Evolutionary conservation across 2,113 vertebrate species (phyloP), one percentile per base, ranked within the genome.

Genomic region (Oryzias celebensis): DNA sequence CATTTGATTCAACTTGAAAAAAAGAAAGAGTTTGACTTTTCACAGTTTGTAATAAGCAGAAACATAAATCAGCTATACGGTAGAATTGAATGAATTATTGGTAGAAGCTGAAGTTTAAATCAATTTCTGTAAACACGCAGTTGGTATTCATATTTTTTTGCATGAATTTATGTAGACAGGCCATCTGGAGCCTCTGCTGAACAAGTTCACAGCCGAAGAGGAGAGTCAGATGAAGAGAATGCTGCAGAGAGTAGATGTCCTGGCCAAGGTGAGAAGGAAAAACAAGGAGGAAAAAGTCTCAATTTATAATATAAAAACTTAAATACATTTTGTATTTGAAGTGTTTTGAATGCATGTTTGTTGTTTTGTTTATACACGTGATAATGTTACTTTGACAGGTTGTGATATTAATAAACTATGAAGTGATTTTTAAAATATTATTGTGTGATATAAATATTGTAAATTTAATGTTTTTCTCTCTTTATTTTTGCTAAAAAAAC

Each of bases 171-270:
- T 61, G 22, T 80, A 99, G 97, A 95, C 92, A 0, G 93, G 96
- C 12, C 92, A 94, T 64, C 89, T 96, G 54, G 96, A 98, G 67
- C 94, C 95, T 13, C 84, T 98, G 68, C 67, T 97, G 55, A 93
- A 81, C 0, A 82, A 1, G 62, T 98, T 98, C 71, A 93, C 93
- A 0, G 77, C 93, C 48, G 94, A 97, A 77, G 96, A 99, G 65
- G 94, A 98, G 42, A 82, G 65, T 52, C 97, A 98, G 91, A 94
- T 98, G 97, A 94, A 93, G 42, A 90, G 96, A 56, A 93, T 98
- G 91, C 85, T 98, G 5, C 95, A 98, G 82, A 92, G 95, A 62
- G 88, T 98, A 80, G 95, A 96, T 0, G 2, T 95, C 23, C 88
- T 98, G 13, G 96, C 94, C 18, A 94, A 95, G 86, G 96, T 98